phyloP scores from a whole-genome alignment of 2,113 vertebrate genomes.

The Corapipo altera region DNA sequence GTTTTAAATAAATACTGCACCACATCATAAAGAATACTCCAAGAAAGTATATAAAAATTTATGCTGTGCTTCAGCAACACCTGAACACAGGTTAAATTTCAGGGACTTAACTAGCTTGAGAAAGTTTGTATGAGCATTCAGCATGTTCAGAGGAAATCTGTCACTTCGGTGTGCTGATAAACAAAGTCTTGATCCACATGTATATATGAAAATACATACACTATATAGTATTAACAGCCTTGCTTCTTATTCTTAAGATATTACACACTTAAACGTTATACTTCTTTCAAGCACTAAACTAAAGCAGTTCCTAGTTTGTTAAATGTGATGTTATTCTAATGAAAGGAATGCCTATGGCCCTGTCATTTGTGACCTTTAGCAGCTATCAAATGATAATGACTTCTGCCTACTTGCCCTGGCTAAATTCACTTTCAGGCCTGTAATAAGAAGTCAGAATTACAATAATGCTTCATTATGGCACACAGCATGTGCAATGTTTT shows the following conservation, averaged over 20 bases:
- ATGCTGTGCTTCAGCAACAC: not conserved
- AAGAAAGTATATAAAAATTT: not conserved
- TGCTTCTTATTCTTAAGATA: not conserved
- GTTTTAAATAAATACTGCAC: not conserved
- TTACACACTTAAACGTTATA: not conserved
- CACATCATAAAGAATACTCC: not conserved
- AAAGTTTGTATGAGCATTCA: not conserved
- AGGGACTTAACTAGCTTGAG: not conserved
- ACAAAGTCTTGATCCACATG: not conserved
- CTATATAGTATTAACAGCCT: not conserved
- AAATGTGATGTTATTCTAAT: not conserved
- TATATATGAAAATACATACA: not conserved
- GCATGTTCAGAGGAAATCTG: not conserved
- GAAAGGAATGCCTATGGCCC: not conserved
- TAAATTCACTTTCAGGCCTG: not conserved
- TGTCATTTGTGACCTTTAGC: conserved; percentile 40
- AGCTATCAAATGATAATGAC: not conserved
- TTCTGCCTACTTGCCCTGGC: not conserved
- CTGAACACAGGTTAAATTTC: not conserved
- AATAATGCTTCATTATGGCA: conserved; percentile 16
- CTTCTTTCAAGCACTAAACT: not conserved
- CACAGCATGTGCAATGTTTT: not conserved
- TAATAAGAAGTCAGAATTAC: not conserved
- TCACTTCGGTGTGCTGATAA: not conserved
- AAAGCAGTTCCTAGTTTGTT: not conserved